These are phyloP conservation scores for Calycopis cecrops DNA, from an alignment of 1,140 invertebrate species.

Conservation along the genomic window DNA sequence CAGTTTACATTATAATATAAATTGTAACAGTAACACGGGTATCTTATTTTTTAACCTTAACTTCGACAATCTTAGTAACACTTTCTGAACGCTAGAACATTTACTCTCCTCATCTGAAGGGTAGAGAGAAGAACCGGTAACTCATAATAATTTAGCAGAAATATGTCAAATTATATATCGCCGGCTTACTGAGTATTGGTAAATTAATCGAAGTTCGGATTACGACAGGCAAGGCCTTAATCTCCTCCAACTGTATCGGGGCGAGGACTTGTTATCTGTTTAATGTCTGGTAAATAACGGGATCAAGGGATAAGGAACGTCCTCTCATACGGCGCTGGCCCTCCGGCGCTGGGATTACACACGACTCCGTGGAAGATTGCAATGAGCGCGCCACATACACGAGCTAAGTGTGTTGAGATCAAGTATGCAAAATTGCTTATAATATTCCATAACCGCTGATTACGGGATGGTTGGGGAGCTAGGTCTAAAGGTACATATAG, in stretches of 20 bases:
- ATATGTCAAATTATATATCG: not conserved
- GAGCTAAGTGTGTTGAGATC: slow-evolving; percentile 14
- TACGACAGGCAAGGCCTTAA: slow-evolving; percentile 61
- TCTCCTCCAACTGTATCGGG: slow-evolving; percentile 66
- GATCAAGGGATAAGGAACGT: slow-evolving; percentile 73
- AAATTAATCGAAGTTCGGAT: slow-evolving; percentile 73
- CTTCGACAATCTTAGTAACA: too few relatives aligned
- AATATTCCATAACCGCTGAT: too few relatives aligned
- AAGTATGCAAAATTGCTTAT: slow-evolving; percentile 7
- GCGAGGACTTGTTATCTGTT: slow-evolving; percentile 74
- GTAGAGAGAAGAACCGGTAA: too few relatives aligned
- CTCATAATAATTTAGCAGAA: too few relatives aligned
- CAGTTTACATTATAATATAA: too few relatives aligned
- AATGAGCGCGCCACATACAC: slow-evolving; percentile 41
- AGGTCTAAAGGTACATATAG: too few relatives aligned
- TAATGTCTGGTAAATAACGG: slow-evolving; percentile 77
- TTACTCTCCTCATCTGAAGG: too few relatives aligned
- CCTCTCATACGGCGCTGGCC: slow-evolving; percentile 64
- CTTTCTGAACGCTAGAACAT: too few relatives aligned
- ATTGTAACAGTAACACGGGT: too few relatives aligned
- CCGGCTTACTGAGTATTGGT: slow-evolving; percentile 46
- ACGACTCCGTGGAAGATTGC: slow-evolving; percentile 51
- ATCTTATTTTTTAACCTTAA: too few relatives aligned
- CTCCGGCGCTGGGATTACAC: slow-evolving; percentile 61
- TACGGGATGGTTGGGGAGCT: too few relatives aligned